These are phyloP conservation scores for Mus musculus DNA, from an alignment of 2,113 vertebrate species.

Conservation along the genomic window GRCm39 chrX:59798001-59798500, in stretches of 20 bases:
- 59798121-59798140: background rate
- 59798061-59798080: slow-evolving; percentile 43
- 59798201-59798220: background rate
- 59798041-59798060: background rate
- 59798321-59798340: background rate
- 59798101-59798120: background rate
- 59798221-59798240: background rate
- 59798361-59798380: background rate
- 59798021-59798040: slow-evolving; percentile 29
- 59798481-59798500: background rate
- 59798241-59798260: background rate
- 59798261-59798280: background rate
- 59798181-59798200: background rate
- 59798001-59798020: slow-evolving; percentile 40
- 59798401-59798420: background rate
- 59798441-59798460: background rate
- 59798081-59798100: background rate
- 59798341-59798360: background rate
- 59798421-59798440: background rate
- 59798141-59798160: background rate
- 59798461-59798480: background rate
- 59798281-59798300: background rate
- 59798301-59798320: background rate
- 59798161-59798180: background rate
- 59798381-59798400: background rate